phyloP scores from a whole-genome alignment of 2,797 vertebrate genomes.

The Peromyscus attwateri region DNA sequence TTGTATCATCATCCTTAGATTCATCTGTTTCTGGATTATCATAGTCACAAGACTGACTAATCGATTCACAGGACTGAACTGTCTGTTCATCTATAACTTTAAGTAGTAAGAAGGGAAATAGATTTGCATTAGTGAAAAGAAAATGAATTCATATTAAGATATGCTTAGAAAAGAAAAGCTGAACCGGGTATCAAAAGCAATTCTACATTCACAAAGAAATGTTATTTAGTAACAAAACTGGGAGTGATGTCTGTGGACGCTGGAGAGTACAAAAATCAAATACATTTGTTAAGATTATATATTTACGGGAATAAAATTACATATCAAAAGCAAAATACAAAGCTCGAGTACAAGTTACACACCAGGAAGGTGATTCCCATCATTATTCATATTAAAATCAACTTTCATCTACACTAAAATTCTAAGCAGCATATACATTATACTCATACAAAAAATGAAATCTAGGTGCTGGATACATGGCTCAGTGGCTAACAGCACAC shows the following conservation, averaged over 20 bases:
- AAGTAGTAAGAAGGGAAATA: slow-evolving; percentile 73
- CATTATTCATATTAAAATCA: neutral
- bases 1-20: slow-evolving; percentile 95
- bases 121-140: slow-evolving; percentile 57
- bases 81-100: slow-evolving; percentile 97
- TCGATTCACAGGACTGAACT: slow-evolving; percentile 91
- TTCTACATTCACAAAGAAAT: slow-evolving; percentile 41
- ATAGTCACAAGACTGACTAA: slow-evolving; percentile 89
- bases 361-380: neutral
- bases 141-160: slow-evolving; percentile 44
- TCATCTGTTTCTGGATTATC: slow-evolving; percentile 95
- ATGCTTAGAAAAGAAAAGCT: slow-evolving; percentile 28
- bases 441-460: slow-evolving; percentile 22
- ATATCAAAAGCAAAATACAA: neutral
- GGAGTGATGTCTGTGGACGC: neutral
- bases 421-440: neutral
- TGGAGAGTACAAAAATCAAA: slow-evolving; percentile 45
- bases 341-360: neutral
- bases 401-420: slow-evolving; percentile 22
- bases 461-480: neutral
- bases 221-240: neutral
- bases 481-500: neutral
- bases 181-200: slow-evolving; percentile 40
- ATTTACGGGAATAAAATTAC: slow-evolving; percentile 45
- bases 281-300: slow-evolving; percentile 26